phyloP scores from a whole-genome alignment of 1,140 invertebrate genomes.

The Diabrotica virgifera region DNA sequence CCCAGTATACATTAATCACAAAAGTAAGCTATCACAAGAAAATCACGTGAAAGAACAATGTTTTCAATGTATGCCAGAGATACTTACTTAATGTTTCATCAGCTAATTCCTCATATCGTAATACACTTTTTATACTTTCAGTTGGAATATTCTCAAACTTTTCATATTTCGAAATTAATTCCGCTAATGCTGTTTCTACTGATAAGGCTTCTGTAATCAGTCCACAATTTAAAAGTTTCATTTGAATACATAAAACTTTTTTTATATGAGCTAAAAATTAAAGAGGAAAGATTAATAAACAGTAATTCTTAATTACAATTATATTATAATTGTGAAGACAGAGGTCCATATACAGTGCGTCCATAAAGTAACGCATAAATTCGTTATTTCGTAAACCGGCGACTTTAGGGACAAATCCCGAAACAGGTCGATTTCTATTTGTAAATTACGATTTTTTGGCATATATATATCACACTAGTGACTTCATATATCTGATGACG shows the following conservation, averaged over 20 bases:
- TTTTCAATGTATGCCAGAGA: background rate
- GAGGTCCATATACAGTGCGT: too few species aligned
- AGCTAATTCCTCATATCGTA: conserved; percentile 30
- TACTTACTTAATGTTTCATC: conserved; percentile 17
- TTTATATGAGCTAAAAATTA: conserved; percentile 57
- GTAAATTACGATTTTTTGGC: too few species aligned
- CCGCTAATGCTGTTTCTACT: conserved; percentile 54
- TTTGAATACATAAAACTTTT: conserved; percentile 66
- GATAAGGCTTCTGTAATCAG: conserved; percentile 68
- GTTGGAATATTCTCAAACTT: conserved; percentile 40
- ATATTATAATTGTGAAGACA: too few species aligned
- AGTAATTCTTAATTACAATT: too few species aligned
- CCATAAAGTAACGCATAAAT: too few species aligned
- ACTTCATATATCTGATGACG: too few species aligned
- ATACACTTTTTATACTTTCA: conserved; percentile 19
- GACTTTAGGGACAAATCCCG: too few species aligned
- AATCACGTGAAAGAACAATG: background rate
- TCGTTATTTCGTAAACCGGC: too few species aligned
- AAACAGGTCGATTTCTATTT: too few species aligned
- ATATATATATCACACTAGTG: too few species aligned
- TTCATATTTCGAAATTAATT: conserved; percentile 38
- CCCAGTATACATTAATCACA: too few species aligned
- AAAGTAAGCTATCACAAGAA: background rate
- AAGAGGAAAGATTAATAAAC: conserved; percentile 17
- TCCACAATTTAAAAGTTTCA: conserved; percentile 74